Evolutionary conservation across 2,797 vertebrate genomes (phyloP), one percentile per base, ranked within the genome.

Genomic region (Typhlichthys eigenmanni): DNA sequence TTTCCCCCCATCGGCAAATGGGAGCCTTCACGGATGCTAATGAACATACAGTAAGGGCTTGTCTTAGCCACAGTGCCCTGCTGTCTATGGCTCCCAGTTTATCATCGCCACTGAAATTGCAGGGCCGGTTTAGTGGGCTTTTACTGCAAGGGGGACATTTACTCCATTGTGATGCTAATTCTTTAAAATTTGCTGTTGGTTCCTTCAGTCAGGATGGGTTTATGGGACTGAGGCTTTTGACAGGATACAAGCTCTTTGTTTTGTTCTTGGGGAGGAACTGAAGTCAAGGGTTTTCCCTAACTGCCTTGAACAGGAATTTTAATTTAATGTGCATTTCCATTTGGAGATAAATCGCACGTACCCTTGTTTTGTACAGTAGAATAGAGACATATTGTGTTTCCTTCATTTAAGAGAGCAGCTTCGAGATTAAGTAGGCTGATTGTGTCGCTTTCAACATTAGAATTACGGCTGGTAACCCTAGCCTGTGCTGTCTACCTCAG

Each of bases 381-480:
- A 87, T 88, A 90, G 93, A 92, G 88, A 82, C 81, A 88, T 89
- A 92, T 95, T 90, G 86, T 87, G 93, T 94, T 92, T 93, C 90
- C 86, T 89, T 87, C 83, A 89, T 93, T 88, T 88, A 93, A 94
- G 92, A 92, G 89, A 90, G 85, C 87, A 85, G 86, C 89, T 89
- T 85, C 52, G 89, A 95, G 94, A 92, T 94, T 95, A 95, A 95
- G 91, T 91, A 90, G 92, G 87, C 88, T 91, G 93, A 88, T 93
- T 94, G 91, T 94, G 93, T 92, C 87, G 89, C 90, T 94, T 94
- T 94, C 88, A 89, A 80, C 81, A 88, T 93, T 91, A 92, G 92
- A 94, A 94, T 92, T 93, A 95, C 92, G 86, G 89, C 81, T 66
- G 89, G 95, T 95, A 96, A 98, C 92, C 89, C 89, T 90, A 98